Evolutionary conservation across 2,888 invertebrate genomes (phyloP), one percentile per base, ranked within the genome.

Genomic region (Apodemia mormo): DNA sequence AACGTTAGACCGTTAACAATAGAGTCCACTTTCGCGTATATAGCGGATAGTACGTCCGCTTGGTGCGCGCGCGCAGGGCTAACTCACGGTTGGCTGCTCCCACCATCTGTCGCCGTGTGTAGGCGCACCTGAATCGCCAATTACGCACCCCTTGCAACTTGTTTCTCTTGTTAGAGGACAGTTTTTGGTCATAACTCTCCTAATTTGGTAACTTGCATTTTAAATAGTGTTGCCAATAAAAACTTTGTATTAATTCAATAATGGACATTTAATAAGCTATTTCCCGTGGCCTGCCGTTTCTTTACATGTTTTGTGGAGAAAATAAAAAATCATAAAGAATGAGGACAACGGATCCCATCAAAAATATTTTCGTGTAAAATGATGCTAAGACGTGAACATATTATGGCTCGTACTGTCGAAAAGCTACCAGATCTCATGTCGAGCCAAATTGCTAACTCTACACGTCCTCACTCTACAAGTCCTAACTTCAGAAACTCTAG

Each of bases 101-200:
- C 87, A 84, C 87, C 85, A 87, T 86, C 81, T 77, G 70, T 70
- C 56, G 49, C 68, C 54, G 64, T 64, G 80, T 82, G 91, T 90
- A 81, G 91, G 91, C 81, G 85, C 82, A 88, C 86, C 84, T 81
- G 89, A 89, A 87, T 85, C 73, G 74, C 91, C 92, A 84, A 90
- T 85, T 90, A 83, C 78, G 91, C 82, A 88, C 85, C 86, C 88
- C 83, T 81, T 45, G 81, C 67, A 71, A 76, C 79, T 70, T 71
- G 80, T 77, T 75, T 77, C 70, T 75, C 45, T 10, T 9, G 9
- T 45, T 71, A 78, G 5, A 22, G 58, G 58, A 58, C 58, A 30
- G 58, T 58, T 58, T 58, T 58, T 58, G 30, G 30, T 29, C 58
- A 58, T 30, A 58, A 70, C 54, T 69, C 71, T 56, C 74, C 72